phyloP scores from a whole-genome alignment of 2,888 invertebrate species.

The Zygaena filipendulae region DNA sequence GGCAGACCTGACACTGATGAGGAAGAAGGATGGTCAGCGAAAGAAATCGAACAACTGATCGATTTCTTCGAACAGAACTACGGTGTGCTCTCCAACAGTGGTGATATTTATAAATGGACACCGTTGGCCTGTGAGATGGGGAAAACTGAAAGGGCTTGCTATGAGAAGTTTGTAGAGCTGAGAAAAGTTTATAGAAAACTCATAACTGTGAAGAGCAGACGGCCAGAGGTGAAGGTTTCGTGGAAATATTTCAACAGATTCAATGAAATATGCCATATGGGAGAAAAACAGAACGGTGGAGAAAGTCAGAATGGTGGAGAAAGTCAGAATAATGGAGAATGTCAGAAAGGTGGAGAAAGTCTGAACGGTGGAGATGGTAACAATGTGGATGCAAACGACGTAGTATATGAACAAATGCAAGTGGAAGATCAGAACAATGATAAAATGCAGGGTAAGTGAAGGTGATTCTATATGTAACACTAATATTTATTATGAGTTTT shows the following conservation, averaged over 20 bases:
- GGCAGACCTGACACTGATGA: conserved; percentile 31
- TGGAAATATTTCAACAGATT: conserved; percentile 52
- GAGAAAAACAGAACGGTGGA: conserved; percentile 12
- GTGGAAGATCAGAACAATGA: conserved; percentile 13
- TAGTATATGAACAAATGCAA: conserved; percentile 22
- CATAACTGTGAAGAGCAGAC: conserved; percentile 41
- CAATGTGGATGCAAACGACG: conserved; percentile 6
- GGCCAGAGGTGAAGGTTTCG: conserved; percentile 42
- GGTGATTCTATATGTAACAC: conserved; percentile 2
- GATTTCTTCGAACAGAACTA: conserved; percentile 35
- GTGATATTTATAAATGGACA: conserved; percentile 31
- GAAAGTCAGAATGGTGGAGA: conserved; percentile 20
- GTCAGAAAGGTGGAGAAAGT: conserved; percentile 11
- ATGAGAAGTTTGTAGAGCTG: conserved; percentile 45
- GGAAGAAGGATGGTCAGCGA: conserved; percentile 41
- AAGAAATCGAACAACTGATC: conserved; percentile 42
- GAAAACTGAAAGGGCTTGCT: conserved; percentile 29
- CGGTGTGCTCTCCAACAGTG: too few relatives aligned
- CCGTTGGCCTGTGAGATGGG: conserved; percentile 28
- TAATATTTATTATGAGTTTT: conserved; percentile 1
- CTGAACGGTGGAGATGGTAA: conserved; percentile 14
- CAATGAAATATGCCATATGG: conserved; percentile 33
- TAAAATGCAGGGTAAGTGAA: conserved; percentile 18
- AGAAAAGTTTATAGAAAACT: conserved; percentile 48
- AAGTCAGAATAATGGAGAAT: conserved; percentile 21